Conservation (phyloP, 2,888 invertebrate species). For the Stenolophus ochropezus region DNA sequence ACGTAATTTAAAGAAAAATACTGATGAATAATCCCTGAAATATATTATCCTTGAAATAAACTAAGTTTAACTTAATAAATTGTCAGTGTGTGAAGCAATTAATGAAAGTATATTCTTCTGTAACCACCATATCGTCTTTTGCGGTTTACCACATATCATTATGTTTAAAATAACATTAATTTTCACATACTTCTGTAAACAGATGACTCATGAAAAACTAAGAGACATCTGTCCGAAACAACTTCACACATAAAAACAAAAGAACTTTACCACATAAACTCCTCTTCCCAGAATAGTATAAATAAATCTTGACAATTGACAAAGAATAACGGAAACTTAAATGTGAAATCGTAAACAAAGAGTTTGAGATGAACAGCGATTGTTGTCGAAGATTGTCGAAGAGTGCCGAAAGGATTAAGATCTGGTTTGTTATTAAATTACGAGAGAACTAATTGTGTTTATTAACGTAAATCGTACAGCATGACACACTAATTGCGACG, state of each 20-base stretch:
- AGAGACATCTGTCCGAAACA: constrained; percentile 46
- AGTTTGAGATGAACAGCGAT: too few relatives aligned
- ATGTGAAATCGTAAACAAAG: too few relatives aligned
- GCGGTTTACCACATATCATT: constrained; percentile 47
- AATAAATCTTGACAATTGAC: constrained; percentile 3
- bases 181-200: constrained; percentile 45
- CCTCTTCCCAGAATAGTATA: constrained; percentile 19
- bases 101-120: constrained; percentile 3
- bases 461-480: constrained; percentile 57
- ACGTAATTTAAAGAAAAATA: too few relatives aligned
- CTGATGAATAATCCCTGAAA: too few relatives aligned
- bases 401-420: background rate
- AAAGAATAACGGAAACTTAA: background rate
- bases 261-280: constrained; percentile 7
- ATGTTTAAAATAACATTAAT: constrained; percentile 57
- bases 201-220: constrained; percentile 52
- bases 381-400: background rate
- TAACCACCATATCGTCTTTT: constrained; percentile 31
- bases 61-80: background rate
- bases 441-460: constrained; percentile 57
- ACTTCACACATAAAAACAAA: constrained; percentile 24
- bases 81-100: background rate
- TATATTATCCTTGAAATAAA: background rate
- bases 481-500: constrained; percentile 56
- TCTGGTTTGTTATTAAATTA: constrained; percentile 53